A percentile compares a stretch with the other conserved stretches of the same genome.
Conservation (phyloP, 2,113 vertebrate species). For the Daphoenositta chrysoptera region DNA sequence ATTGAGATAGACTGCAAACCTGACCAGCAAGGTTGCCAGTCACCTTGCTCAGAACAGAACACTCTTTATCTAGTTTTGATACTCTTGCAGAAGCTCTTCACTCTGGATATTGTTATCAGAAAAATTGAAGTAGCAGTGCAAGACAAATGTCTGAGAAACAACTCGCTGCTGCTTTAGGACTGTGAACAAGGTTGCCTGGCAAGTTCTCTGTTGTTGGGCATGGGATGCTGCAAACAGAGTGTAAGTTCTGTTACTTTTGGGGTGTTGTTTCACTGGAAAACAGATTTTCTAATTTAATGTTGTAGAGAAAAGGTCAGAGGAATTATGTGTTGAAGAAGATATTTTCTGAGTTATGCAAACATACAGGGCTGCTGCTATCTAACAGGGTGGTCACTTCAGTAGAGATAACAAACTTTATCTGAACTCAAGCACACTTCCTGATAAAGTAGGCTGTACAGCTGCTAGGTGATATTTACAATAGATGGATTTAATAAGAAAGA, state of each 20-base stretch:
- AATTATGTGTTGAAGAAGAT: not conserved
- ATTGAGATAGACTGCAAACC: not conserved
- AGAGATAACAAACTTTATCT: conserved; percentile 11
- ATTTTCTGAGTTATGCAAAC: not conserved
- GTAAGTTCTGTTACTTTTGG: not conserved
- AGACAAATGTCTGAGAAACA: not conserved
- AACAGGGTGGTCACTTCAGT: not conserved
- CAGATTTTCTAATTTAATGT: not conserved
- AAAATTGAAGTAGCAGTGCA: not conserved
- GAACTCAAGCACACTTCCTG: not conserved
- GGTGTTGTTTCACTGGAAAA: not conserved
- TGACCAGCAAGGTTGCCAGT: not conserved
- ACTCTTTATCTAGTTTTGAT: not conserved
- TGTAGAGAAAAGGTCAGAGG: not conserved
- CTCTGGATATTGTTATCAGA: not conserved
- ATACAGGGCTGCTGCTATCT: not conserved
- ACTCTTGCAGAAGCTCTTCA: not conserved
- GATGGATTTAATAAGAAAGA: not conserved
- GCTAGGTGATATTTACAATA: not conserved
- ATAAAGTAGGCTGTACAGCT: not conserved
- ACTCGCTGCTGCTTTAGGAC: not conserved
- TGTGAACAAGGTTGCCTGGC: not conserved
- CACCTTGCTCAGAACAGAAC: not conserved
- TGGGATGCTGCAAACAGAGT: not conserved
- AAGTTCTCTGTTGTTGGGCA: not conserved